Base-by-base conservation (phyloP, 2,797 vertebrate genomes). In the Micropoecilia bifurca region DNA sequence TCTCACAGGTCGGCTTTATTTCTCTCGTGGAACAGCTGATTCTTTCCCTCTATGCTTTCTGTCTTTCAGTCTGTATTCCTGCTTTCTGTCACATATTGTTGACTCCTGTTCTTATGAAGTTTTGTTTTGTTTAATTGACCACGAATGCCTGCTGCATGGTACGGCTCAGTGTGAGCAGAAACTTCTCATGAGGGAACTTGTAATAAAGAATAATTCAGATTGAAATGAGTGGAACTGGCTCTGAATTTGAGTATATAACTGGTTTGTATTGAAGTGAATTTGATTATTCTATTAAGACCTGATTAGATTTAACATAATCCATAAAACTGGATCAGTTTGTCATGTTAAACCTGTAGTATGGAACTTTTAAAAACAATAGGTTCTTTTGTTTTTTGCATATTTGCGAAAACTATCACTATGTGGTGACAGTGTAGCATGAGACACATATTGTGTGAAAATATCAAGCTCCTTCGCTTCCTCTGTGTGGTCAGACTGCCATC, bases 101-200 rank as follows among this genome's bases (percentile, higher is more conserved):
- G 79, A 85, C 71, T 83, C 39, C 76, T 86, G 76, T 79, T 73
- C 39, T 53, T 43, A 73, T 80, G 75, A 85, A 88, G 78, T 75
- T 20, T 73, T 69, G 30, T 47, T 41, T 41, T 41, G 41, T 41
- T 20, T 22, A 48, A 28, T 57, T 28, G 3, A 28, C 25, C 55
- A 89, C 85, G 63, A 84, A 80, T 22, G 46, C 55, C 77, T 75
- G 69, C 18, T 33, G 75, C 0, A 55, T 63, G 73, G 66, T 78
- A 80, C 74, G 45, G 69, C 53, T 85, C 74, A 48, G 20, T 53
- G 73, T 76, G 68, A 82, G 25, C 73, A 61, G 28, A 47, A 74
- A 39, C 25, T 59, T 71, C 73, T 33, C 28, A 47, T 16, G 0
- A 7, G 20, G 28, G 55, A 36, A 36, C 10, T 45, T 53, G 18